Evolutionary conservation across 2,113 vertebrate genomes (phyloP), one percentile per base, ranked within the genome.

Genomic region (Phylloscopus trochilus): DNA sequence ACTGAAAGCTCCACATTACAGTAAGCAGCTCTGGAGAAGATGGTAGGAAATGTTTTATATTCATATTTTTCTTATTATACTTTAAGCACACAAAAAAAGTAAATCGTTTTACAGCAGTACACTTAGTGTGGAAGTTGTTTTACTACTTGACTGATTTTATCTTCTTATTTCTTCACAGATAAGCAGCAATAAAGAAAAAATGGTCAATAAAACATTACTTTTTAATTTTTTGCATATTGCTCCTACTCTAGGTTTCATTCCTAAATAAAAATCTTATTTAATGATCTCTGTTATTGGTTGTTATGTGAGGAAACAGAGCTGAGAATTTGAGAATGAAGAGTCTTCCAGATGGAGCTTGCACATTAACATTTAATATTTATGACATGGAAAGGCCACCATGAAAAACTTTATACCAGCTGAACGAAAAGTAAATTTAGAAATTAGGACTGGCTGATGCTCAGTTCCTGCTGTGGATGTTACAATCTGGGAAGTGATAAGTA

Each of bases 341-440:
- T 44, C 78, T 96, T 97, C 94, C 96, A 97, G 88, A 96, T 90
- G 96, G 96, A 97, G 95, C 89, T 69, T 87, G 82, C 72, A 93
- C 92, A 96, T 95, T 95, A 93, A 76, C 93, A 93, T 97, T 96
- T 95, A 97, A 97, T 96, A 97, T 97, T 97, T 95, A 97, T 94
- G 94, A 86, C 49, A 79, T 9, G 35, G 96, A 95, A 96, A 97
- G 95, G 91, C 87, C 93, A 95, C 81, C 92, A 60, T 39, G 81
- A 62, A 92, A 90, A 90, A 64, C 56, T 90, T 92, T 70, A 91
- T 27, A 52, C 44, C 60, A 77, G 67, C 72, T 78, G 89, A 52
- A 77, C 9, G 4, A 31, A 53, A 70, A 68, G 62, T 14, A 76
- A 80, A 80, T 49, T 74, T 35, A 88, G 91, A 83, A 86, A 62